Conservation (phyloP, 2,888 invertebrate species). For the Xestia c-nigrum region DNA sequence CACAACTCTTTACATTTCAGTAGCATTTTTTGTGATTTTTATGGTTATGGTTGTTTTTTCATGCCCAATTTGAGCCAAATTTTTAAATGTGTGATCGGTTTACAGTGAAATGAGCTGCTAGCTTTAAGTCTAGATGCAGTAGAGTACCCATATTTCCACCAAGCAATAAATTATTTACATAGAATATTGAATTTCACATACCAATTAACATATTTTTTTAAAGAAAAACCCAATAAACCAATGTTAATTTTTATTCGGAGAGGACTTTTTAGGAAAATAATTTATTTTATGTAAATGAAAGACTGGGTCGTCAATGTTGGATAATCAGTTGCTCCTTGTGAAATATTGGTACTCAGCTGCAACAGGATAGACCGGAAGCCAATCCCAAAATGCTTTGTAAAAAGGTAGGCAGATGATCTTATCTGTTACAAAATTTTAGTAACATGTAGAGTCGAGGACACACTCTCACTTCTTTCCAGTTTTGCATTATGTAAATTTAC, state of each 20-base stretch:
- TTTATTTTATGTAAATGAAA: no score
- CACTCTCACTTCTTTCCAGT: no score
- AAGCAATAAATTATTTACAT: not conserved
- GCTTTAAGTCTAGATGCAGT: not conserved
- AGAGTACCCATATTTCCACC: not conserved
- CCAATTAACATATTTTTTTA: not conserved
- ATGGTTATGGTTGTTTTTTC: not conserved
- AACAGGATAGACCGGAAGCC: no score
- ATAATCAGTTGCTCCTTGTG: not conserved
- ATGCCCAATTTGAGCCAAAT: not conserved
- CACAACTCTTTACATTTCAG: not conserved
- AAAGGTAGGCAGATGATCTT: not conserved
- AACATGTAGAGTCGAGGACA: not conserved
- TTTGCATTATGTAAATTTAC: no score
- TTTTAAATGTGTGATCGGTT: not conserved
- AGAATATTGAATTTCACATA: not conserved
- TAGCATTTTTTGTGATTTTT: not conserved
- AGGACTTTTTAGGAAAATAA: no score
- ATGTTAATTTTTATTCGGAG: not conserved
- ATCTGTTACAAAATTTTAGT: not conserved
- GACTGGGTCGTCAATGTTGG: not conserved
- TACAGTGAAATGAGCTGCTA: not conserved
- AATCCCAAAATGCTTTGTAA: not conserved
- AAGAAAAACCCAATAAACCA: not conserved
- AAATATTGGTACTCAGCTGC: not conserved